Evolutionary conservation across 1,140 invertebrate species (phyloP), one percentile per base, ranked within the genome.

Genomic region (Galleria mellonella): DNA sequence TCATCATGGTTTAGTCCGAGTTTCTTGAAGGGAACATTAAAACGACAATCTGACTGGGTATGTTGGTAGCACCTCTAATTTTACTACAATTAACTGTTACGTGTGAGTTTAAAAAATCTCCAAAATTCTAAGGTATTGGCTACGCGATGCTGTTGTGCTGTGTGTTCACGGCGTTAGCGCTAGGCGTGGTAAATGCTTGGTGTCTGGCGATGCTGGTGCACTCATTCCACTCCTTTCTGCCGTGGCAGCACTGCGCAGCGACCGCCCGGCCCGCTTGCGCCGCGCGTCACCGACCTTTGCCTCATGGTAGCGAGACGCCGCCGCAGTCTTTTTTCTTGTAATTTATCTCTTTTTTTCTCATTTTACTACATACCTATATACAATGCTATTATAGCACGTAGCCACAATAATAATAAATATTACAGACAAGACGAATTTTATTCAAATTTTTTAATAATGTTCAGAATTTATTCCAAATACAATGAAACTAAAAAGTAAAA

Each of bases 161-260:
- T 12, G 42, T 59, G 11, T 65, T 72, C 35, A 64, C 62, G 0
- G 67, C 72, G 2, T 43, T 83, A 2, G 60, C 57, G 0, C 38
- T 69, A 1, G 59, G 70, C 4, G 55, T 56, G 0, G 56, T 66
- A 10, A 55, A 62, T 9, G 74, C 76, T 0, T 78, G 73, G 70
- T 54, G 51, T 12, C 31, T 79, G 4, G 69, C 72, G 4, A 36
- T 81, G 45, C 27, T 64, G 9, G 74, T 82, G 14, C 81, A 82
- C 47, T 74, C 68, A 0, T 35, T 62, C 10, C 81, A 84, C 37
- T 48, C 66, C 1, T 84, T 82, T 47, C 49, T 84, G 32, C 81
- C 81, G 13, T 83, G 79, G 79, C 49, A 82, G 28, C 77, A 83
- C 38, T 83, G 79, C 35, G 79, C 77, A 0, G 70, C 79, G 0